These are phyloP conservation scores for Diarsia brunnea DNA, from an alignment of 2,888 invertebrate species.

Conservation along the genomic window DNA sequence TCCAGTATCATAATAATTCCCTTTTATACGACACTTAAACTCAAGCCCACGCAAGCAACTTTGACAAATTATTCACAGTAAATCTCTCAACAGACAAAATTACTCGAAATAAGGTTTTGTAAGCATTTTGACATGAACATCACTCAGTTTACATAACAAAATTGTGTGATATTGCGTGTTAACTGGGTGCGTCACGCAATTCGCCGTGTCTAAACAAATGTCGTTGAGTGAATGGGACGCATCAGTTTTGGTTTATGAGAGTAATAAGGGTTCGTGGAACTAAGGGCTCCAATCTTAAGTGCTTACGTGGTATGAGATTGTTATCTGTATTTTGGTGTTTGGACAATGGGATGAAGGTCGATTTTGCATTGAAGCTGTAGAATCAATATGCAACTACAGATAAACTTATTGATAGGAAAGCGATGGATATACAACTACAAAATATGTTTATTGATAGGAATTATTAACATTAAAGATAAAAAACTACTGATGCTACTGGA, in stretches of 20 bases:
- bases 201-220: constrained; percentile 51
- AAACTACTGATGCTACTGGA: no score
- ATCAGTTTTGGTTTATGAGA: constrained; percentile 51
- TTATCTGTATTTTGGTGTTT: constrained; percentile 13
- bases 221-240: constrained; percentile 46
- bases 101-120: constrained; percentile 38
- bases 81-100: constrained; percentile 25
- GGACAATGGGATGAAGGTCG: constrained; percentile 17
- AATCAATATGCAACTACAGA: not conserved
- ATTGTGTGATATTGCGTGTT: constrained; percentile 55
- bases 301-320: constrained; percentile 38
- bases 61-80: constrained; percentile 34
- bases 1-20: constrained; percentile 35
- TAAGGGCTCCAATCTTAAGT: constrained; percentile 37
- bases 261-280: constrained; percentile 41
- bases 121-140: constrained; percentile 45
- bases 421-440: no score
- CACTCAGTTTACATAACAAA: constrained; percentile 52
- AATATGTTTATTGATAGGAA: no score
- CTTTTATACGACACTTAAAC: constrained; percentile 48
- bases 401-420: not conserved
- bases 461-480: not conserved
- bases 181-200: constrained; percentile 55
- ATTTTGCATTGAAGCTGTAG: not conserved
- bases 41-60: constrained; percentile 30